phyloP scores from a whole-genome alignment of 2,888 invertebrate genomes.

The Oligia latruncula region DNA sequence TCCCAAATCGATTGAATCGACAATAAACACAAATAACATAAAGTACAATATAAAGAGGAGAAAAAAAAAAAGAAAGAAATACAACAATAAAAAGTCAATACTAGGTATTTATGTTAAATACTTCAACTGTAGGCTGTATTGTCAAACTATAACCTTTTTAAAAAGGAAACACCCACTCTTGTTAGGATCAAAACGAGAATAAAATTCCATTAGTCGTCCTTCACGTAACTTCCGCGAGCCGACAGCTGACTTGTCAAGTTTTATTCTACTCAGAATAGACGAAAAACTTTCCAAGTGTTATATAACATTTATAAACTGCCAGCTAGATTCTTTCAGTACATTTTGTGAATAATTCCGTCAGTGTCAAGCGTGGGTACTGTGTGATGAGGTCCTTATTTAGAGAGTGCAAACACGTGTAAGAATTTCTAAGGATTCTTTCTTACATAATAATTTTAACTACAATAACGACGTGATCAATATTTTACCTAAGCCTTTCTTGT shows the following conservation, averaged over 20 bases:
- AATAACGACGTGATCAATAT: slow-evolving; percentile 2
- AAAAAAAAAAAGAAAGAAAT: not conserved
- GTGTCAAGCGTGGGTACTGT: slow-evolving; percentile 4
- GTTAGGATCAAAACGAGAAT: slow-evolving; percentile 6
- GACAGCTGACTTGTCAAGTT: slow-evolving; percentile 33
- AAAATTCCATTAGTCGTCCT: slow-evolving; percentile 14
- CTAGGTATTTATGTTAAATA: not conserved
- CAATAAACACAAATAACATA: not conserved
- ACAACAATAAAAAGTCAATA: too few species aligned
- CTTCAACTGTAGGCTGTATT: too few species aligned
- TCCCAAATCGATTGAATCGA: not conserved
- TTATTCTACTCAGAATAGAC: slow-evolving; percentile 17
- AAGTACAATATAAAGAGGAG: not conserved
- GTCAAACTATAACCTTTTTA: not conserved
- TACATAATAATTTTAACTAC: not conserved
- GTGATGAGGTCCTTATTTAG: slow-evolving; percentile 6
- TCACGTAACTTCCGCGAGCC: slow-evolving; percentile 22
- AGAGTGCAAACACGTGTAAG: slow-evolving; percentile 38
- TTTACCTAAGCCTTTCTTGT: too few species aligned
- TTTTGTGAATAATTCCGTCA: slow-evolving; percentile 10
- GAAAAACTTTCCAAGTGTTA: slow-evolving; percentile 19
- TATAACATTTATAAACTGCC: slow-evolving; percentile 20
- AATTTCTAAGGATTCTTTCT: slow-evolving; percentile 23
- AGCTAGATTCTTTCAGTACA: slow-evolving; percentile 6
- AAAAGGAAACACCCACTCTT: not conserved